A percentile compares a stretch with the other conserved stretches of the same genome.
These are phyloP conservation scores for Nemurella pictetii DNA, from an alignment of 2,888 invertebrate species.

Conservation along the genomic window DNA sequence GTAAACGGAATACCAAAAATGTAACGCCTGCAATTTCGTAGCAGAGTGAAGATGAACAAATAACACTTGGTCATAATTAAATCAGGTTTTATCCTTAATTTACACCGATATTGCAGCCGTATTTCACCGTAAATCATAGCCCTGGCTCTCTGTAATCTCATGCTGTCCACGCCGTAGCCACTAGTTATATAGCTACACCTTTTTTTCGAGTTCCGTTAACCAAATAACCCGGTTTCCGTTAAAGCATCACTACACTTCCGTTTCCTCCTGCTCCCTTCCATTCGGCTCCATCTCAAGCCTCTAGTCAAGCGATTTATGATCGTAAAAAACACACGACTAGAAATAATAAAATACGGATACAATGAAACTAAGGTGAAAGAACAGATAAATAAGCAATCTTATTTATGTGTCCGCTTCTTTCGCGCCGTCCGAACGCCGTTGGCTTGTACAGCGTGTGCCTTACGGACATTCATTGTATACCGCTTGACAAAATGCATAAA, in stretches of 20 bases:
- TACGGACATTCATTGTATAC: not conserved
- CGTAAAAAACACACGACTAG: conserved; percentile 29
- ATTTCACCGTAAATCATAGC: too few species aligned
- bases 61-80: too few species aligned
- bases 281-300: not conserved
- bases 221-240: not conserved
- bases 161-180: too few species aligned
- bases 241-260: not conserved
- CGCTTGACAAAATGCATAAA: not conserved
- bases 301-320: conserved; percentile 35
- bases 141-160: too few species aligned
- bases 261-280: not conserved
- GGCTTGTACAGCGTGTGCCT: not conserved
- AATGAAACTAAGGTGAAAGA: conserved; percentile 32
- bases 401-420: not conserved
- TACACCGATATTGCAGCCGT: too few species aligned
- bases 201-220: not conserved
- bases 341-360: conserved; percentile 33
- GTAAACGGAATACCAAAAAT: too few species aligned
- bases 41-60: too few species aligned
- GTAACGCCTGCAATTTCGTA: too few species aligned
- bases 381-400: conserved; percentile 30
- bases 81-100: too few species aligned
- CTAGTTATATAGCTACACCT: too few species aligned
- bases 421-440: not conserved